Evolutionary conservation across 2,113 vertebrate genomes (phyloP).

Genomic region (Peucedramus taeniatus): DNA sequence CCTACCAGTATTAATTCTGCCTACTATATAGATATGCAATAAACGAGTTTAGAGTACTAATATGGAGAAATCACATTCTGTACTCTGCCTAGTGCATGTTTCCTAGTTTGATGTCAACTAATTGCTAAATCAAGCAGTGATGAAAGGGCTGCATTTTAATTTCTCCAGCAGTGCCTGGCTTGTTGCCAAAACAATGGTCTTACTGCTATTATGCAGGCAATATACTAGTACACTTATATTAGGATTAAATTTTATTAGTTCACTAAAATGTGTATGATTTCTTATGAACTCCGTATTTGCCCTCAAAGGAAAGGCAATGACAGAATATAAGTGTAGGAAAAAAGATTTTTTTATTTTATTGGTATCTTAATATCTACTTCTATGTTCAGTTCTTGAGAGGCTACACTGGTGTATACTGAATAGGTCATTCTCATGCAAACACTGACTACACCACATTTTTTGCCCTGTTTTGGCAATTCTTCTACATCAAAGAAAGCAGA

Average conservation of each 20-base stretch:
- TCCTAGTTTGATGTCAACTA: background rate
- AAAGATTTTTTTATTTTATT: background rate
- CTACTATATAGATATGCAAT: background rate
- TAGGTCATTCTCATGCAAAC: background rate
- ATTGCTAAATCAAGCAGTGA: constrained; percentile 24
- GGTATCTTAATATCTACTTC: background rate
- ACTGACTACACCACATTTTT: background rate
- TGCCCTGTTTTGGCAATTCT: background rate
- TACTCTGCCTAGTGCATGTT: background rate
- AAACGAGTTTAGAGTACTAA: background rate
- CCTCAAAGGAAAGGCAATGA: background rate
- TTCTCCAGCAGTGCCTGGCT: background rate
- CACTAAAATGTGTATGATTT: background rate
- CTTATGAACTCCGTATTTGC: background rate
- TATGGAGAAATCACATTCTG: background rate
- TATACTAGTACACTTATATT: background rate
- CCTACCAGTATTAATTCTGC: background rate
- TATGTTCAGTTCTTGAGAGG: background rate
- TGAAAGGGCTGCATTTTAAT: background rate
- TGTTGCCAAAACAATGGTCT: background rate
- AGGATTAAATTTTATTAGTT: background rate
- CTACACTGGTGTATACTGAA: background rate
- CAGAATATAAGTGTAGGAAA: background rate
- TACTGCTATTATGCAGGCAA: background rate
- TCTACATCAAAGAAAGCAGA: background rate